Evolutionary conservation across 2,797 vertebrate species (phyloP).

Genomic region (Spatula clypeata): DNA sequence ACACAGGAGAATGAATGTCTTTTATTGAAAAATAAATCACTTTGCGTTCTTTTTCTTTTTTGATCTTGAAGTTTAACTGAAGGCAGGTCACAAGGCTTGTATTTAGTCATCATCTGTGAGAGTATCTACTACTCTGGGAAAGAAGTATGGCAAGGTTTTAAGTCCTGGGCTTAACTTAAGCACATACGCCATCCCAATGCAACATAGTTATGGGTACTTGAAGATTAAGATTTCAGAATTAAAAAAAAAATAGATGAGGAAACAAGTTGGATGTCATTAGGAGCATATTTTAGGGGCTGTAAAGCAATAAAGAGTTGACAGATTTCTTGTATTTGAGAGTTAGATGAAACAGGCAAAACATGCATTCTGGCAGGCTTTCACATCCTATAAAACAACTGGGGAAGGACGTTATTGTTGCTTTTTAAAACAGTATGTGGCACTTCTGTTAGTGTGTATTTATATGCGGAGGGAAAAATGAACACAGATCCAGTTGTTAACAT

Average conservation of each 20-base stretch:
- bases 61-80: background rate
- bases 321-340: background rate
- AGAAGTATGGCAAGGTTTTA: background rate
- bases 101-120: background rate
- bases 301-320: background rate
- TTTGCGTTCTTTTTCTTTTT: background rate
- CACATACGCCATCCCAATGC: fast-evolving
- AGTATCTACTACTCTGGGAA: background rate
- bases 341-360: background rate
- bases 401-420: background rate
- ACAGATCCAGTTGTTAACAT: background rate
- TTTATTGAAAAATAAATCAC: background rate
- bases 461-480: background rate
- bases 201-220: background rate
- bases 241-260: background rate
- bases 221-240: background rate
- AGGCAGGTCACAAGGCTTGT: background rate
- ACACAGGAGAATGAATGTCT: background rate
- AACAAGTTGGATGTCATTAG: background rate
- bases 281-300: background rate
- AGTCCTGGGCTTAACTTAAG: background rate
- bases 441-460: background rate
- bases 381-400: background rate
- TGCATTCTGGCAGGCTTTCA: background rate
- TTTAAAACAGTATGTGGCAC: background rate